Base-by-base conservation (phyloP, 1,140 invertebrate genomes). In the Hesperophylax magnus region DNA sequence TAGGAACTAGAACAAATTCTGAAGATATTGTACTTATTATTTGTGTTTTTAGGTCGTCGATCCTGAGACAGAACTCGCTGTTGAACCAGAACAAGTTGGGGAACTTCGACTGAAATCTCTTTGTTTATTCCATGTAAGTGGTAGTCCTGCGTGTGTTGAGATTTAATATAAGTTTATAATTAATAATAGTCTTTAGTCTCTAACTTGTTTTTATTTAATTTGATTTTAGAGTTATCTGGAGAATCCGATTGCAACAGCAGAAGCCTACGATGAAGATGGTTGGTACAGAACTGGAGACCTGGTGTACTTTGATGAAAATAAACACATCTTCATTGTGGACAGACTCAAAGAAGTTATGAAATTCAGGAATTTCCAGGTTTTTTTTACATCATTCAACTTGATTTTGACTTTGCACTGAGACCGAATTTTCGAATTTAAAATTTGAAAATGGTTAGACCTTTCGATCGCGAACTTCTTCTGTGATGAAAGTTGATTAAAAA, bases 211-310 rank as follows among this genome's bases (percentile, higher is more conserved):
- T 2, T 20, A 61, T 61, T 61, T 7, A 22, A 6, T 22, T 65
- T 65, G 31, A 27, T 79, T 85, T 52, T 20, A 93, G 87, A 92
- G 91, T 18, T 94, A 94, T 82, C 90, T 90, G 67, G 89, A 90
- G 47, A 90, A 95, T 82, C 86, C 88, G 8, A 85, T 91, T 81
- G 92, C 92, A n/a, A 95, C 94, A 0, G 86, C 86, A 20, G 90
- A 92, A 56, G 92, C 91, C 0, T 92, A 95, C 53, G 91, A 93
- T 78, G 85, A 87, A 58, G 92, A 94, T 71, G 91, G 93, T 0
- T 96, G 94, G 94, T 90, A 95, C 24, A 93, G 94, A 86, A 95
- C 95, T 47, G 95, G 95, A 54, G 94, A 96, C 86, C 86, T 95
- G 18, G 93, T 92, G 11, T 94, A 93, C 85, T 92, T 92, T 84